These are phyloP conservation scores for Acanthornis magna DNA, from an alignment of 2,797 vertebrate species.

Conservation along the genomic window DNA sequence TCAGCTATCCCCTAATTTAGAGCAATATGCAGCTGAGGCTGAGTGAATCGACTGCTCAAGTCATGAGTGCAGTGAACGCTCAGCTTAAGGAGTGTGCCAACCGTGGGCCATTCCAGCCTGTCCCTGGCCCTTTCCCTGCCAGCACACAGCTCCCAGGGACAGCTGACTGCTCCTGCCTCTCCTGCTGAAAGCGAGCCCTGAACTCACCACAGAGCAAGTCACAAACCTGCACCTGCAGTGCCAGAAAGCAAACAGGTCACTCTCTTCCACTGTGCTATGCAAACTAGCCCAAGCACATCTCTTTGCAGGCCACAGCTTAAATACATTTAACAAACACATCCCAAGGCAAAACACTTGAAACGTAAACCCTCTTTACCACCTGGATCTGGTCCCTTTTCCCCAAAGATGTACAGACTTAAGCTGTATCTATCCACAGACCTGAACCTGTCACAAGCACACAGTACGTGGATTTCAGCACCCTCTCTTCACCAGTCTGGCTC, in stretches of 20 bases:
- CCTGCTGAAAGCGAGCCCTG: slow-evolving; percentile 19
- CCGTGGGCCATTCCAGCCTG: not conserved
- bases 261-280: slow-evolving; percentile 21
- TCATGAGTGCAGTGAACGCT: not conserved
- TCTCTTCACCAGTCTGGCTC: slow-evolving; percentile 44
- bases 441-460: slow-evolving; percentile 49
- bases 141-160: slow-evolving; percentile 28
- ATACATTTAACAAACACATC: slow-evolving; percentile 54
- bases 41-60: not conserved
- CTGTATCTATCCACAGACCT: slow-evolving; percentile 47
- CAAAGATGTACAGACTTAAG: slow-evolving; percentile 46
- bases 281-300: slow-evolving; percentile 30
- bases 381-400: slow-evolving; percentile 66
- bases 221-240: slow-evolving; percentile 1
- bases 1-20: slow-evolving; percentile 18
- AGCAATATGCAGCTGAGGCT: not conserved
- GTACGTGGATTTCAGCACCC: slow-evolving; percentile 64
- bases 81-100: not conserved
- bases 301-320: slow-evolving; percentile 43
- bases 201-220: not conserved
- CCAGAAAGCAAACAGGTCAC: slow-evolving; percentile 41
- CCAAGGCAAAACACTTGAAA: slow-evolving; percentile 70
- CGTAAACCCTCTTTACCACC: slow-evolving; percentile 50
- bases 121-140: not conserved
- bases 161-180: slow-evolving; percentile 17